phyloP scores from a whole-genome alignment of 1,140 invertebrate species.

The Heliconius nattereri region DNA sequence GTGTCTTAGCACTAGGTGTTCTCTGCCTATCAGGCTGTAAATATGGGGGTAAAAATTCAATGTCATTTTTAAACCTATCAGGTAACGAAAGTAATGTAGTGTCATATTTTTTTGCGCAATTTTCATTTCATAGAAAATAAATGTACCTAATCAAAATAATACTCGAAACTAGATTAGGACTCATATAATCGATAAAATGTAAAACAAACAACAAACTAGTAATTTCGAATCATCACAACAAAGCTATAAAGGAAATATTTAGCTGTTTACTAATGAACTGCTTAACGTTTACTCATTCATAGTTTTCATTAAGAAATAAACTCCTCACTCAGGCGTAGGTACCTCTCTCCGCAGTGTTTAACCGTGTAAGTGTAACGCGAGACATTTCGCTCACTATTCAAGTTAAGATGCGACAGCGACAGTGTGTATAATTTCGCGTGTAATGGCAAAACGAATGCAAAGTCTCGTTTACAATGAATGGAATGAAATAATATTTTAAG shows the following conservation, averaged over 20 bases:
- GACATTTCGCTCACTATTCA: slow-evolving; percentile 22
- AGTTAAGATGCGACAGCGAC: slow-evolving; percentile 22
- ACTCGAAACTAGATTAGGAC: too few relatives aligned
- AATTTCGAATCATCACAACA: neutral
- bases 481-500: neutral
- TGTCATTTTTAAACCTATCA: too few relatives aligned
- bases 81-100: too few relatives aligned
- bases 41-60: too few relatives aligned
- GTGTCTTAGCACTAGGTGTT: too few relatives aligned
- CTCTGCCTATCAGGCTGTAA: too few relatives aligned
- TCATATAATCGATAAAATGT: too few relatives aligned
- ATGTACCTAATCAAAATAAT: too few relatives aligned
- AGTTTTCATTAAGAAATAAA: slow-evolving; percentile 6
- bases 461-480: slow-evolving; percentile 11
- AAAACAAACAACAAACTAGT: too few relatives aligned
- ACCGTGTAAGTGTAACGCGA: neutral
- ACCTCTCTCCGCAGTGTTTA: neutral
- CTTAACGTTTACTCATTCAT: neutral
- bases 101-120: too few relatives aligned
- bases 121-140: too few relatives aligned
- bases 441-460: slow-evolving; percentile 21
- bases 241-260: neutral
- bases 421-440: slow-evolving; percentile 17
- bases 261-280: neutral
- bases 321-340: neutral